A percentile compares a stretch with the other conserved stretches of the same genome.
phyloP scores from a whole-genome alignment of 2,888 invertebrate species.

The Galerucella calmariensis region DNA sequence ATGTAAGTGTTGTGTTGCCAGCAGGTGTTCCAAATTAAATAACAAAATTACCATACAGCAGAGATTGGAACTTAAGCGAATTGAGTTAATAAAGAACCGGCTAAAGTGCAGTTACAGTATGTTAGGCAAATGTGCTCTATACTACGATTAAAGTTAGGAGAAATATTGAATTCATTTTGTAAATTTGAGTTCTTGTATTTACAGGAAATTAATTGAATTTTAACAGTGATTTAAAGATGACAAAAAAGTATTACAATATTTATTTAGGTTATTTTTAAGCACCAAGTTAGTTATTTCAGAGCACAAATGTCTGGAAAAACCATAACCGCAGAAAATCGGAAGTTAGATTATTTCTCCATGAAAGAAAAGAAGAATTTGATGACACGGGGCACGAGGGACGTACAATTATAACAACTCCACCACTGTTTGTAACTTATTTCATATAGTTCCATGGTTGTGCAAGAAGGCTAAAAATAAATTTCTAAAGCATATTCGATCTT shows the following conservation, averaged over 20 bases:
- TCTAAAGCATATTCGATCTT: not conserved
- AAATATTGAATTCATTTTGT: constrained; percentile 23
- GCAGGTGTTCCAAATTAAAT: constrained; percentile 44
- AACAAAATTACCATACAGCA: constrained; percentile 37
- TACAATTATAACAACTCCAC: too few relatives aligned
- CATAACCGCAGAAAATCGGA: too few relatives aligned
- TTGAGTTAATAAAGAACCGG: constrained; percentile 29
- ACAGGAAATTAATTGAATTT: not conserved
- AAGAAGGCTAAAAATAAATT: not conserved
- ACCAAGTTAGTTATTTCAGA: too few relatives aligned
- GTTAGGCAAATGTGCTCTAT: constrained; percentile 11
- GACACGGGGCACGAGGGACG: too few relatives aligned
- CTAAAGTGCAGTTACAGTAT: constrained; percentile 19
- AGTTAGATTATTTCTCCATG: too few relatives aligned
- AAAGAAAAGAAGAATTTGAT: too few relatives aligned
- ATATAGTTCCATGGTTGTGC: too few relatives aligned
- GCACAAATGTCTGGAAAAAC: too few relatives aligned
- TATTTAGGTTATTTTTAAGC: too few relatives aligned
- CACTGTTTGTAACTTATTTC: too few relatives aligned
- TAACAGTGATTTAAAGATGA: too few relatives aligned
- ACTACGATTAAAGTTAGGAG: constrained; percentile 15
- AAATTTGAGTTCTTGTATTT: not conserved
- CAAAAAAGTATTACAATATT: too few relatives aligned
- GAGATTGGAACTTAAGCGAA: constrained; percentile 25
- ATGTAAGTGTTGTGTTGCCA: constrained; percentile 20